Evolutionary conservation across 2,888 invertebrate species (phyloP).

Genomic region (Dolomedes plantarius): DNA sequence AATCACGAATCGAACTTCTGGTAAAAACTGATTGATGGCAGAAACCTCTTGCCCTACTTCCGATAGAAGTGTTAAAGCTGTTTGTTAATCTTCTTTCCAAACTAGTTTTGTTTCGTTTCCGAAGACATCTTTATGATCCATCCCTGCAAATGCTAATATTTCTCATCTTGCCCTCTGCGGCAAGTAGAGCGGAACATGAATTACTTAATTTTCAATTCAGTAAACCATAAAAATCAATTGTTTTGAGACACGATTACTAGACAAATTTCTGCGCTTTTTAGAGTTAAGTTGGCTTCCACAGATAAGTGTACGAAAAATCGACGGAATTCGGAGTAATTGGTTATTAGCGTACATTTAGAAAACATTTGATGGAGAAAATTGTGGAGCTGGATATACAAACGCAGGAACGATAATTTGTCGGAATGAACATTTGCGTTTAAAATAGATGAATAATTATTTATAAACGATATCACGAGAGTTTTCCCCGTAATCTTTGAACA

Average conservation of each 20-base stretch:
- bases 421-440: no score
- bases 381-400: no score
- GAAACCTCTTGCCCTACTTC: not conserved
- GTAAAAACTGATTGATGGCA: not conserved
- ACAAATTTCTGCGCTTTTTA: not conserved
- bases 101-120: not conserved
- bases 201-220: not conserved
- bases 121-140: not conserved
- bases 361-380: no score
- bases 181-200: not conserved
- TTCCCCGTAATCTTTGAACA: no score
- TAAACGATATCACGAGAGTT: no score
- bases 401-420: no score
- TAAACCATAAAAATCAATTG: not conserved
- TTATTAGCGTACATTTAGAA: no score
- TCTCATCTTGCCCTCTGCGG: not conserved
- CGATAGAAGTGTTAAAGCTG: not conserved
- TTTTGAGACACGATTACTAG: not conserved
- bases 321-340: no score
- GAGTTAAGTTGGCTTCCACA: not conserved
- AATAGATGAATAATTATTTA: no score
- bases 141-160: constrained; percentile 1
- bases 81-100: not conserved
- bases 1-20: not conserved
- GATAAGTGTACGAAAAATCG: no score